These are phyloP conservation scores for Sitta carolinensis DNA, from an alignment of 2,797 vertebrate species.

Conservation along the genomic window DNA sequence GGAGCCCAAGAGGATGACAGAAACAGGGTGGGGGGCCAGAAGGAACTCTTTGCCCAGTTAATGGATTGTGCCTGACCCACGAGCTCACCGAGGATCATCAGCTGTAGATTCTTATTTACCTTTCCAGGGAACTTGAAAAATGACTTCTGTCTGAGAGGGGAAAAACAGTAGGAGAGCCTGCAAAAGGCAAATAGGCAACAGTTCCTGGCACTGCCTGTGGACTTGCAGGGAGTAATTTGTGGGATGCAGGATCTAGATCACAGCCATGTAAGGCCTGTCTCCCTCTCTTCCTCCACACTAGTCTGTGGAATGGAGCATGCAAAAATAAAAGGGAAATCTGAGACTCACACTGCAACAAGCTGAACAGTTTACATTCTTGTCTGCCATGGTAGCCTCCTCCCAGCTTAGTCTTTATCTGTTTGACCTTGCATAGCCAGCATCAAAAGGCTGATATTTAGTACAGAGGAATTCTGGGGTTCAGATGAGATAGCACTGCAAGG, in stretches of 20 bases:
- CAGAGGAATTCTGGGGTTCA: constrained; percentile 29
- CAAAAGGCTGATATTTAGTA: constrained; percentile 14
- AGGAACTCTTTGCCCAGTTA: not conserved
- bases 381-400: constrained; percentile 28
- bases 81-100: not conserved
- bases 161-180: not conserved
- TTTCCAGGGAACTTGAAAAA: constrained; percentile 3
- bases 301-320: constrained; percentile 7
- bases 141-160: not conserved
- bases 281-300: not conserved
- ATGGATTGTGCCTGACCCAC: not conserved
- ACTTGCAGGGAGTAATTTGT: not conserved
- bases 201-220: not conserved
- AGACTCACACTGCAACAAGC: not conserved
- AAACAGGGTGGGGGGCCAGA: rapidly evolving
- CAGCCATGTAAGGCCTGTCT: constrained; percentile 43
- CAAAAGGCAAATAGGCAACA: not conserved
- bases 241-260: constrained; percentile 23
- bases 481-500: not conserved
- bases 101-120: not conserved
- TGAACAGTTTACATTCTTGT: constrained; percentile 61
- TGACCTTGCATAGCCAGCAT: constrained; percentile 36
- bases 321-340: constrained; percentile 30
- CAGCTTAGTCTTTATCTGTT: constrained; percentile 50
- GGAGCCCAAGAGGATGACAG: not conserved